Percentiles rank a stretch among this genome's conserved stretches.
Evolutionary conservation across 2,888 invertebrate genomes (phyloP).

Genomic region (Pristionchus fissidentatus): DNA sequence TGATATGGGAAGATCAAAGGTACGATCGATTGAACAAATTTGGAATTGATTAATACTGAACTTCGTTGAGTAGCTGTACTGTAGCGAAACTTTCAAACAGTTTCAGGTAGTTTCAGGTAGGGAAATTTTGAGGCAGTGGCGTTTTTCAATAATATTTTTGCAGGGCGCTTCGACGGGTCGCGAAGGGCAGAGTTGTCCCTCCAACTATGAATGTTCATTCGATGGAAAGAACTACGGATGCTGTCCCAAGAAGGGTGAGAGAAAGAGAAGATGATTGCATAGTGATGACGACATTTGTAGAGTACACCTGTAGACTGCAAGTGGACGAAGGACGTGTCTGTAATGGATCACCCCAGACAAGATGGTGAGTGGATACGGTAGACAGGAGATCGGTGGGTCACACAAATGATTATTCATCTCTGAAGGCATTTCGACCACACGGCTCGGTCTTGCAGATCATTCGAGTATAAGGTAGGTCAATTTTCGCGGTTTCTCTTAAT

Average conservation of each 20-base stretch:
- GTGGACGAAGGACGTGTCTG: slow-evolving; percentile 53
- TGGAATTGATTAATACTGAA: too few species aligned
- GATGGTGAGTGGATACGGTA: slow-evolving; percentile 79
- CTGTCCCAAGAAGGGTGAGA: slow-evolving; percentile 64
- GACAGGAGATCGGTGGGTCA: slow-evolving; percentile 75
- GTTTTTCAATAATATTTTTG: not conserved
- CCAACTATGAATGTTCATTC: slow-evolving; percentile 67
- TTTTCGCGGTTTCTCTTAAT: not conserved
- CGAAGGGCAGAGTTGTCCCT: slow-evolving; percentile 59
- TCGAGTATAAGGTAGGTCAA: slow-evolving; percentile 50
- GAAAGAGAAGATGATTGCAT: not conserved
- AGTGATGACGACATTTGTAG: not conserved
- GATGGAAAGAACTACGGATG: slow-evolving; percentile 65
- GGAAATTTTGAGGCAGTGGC: not conserved
- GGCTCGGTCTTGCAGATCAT: slow-evolving; percentile 61
- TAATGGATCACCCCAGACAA: slow-evolving; percentile 85
- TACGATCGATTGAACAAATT: not conserved
- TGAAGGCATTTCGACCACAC: slow-evolving; percentile 58
- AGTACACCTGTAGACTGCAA: slow-evolving; percentile 53
- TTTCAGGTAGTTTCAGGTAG: slow-evolving; percentile 32
- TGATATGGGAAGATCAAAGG: slow-evolving; percentile 39
- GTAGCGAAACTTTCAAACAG: too few species aligned
- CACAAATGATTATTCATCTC: slow-evolving; percentile 80
- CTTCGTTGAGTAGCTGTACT: too few species aligned
- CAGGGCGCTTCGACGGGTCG: slow-evolving; percentile 3